Evolutionary conservation across 2,113 vertebrate species (phyloP).

Genomic region (Formicarius rufipectus): DNA sequence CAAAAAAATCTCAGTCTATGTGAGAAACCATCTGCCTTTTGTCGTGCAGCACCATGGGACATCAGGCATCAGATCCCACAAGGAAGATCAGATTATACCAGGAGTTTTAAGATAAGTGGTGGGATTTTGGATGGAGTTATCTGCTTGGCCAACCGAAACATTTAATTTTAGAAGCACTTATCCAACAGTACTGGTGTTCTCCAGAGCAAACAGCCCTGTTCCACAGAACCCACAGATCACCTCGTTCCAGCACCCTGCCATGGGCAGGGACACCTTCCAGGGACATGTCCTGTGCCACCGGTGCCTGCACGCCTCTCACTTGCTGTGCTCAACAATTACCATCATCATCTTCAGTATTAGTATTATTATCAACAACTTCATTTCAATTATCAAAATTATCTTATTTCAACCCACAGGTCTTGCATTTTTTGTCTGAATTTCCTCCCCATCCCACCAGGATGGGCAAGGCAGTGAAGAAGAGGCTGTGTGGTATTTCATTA

Average conservation of each 20-base stretch:
- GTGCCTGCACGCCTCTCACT: neutral
- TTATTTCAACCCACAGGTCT: neutral
- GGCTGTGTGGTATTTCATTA: neutral
- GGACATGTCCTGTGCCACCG: accelerated
- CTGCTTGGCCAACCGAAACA: neutral
- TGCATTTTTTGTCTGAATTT: neutral
- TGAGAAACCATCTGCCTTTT: neutral
- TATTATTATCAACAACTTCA: neutral
- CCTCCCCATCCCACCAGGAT: neutral
- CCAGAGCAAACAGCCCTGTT: neutral
- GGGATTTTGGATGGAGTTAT: neutral
- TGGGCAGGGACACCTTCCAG: neutral
- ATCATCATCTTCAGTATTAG: no score
- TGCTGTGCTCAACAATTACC: neutral
- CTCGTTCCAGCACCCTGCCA: no score
- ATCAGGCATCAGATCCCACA: neutral
- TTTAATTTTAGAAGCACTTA: slow-evolving; percentile 26
- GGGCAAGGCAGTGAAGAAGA: neutral
- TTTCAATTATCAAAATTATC: neutral
- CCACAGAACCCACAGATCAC: neutral
- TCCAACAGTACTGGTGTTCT: neutral
- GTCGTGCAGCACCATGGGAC: accelerated
- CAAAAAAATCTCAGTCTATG: neutral
- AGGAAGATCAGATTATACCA: neutral
- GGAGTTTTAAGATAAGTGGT: neutral